phyloP scores from a whole-genome alignment of 2,888 invertebrate species.

The Furcula furcula region DNA sequence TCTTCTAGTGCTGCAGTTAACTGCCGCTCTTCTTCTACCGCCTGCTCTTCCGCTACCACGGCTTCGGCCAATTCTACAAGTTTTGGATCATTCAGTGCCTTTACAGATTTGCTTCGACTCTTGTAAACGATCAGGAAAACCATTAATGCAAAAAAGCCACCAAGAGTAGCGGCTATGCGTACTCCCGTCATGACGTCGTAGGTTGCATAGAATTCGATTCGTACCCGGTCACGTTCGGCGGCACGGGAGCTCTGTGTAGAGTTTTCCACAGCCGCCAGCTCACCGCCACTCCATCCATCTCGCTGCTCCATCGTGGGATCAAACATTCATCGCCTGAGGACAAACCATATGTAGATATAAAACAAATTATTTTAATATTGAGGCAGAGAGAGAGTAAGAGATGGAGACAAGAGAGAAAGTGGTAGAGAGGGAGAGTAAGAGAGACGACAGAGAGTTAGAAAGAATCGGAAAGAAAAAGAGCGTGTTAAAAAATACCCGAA shows the following conservation, averaged over 20 bases:
- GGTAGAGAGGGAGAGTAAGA: too few relatives aligned
- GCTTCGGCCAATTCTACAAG: constrained; percentile 90
- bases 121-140: constrained; percentile 95
- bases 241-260: constrained; percentile 60
- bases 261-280: constrained; percentile 58
- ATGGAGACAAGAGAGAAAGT: too few relatives aligned
- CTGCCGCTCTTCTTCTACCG: constrained; percentile 87
- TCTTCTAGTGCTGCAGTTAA: constrained; percentile 88
- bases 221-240: constrained; percentile 85
- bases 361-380: too few relatives aligned
- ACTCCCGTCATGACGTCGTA: constrained; percentile 97
- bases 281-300: constrained; percentile 68
- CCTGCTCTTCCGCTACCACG: constrained; percentile 85
- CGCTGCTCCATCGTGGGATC: constrained; percentile 71
- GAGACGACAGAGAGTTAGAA: too few relatives aligned
- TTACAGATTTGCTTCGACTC: constrained; percentile 89
- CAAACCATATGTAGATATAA: constrained; percentile 33
- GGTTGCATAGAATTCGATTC: constrained; percentile 92
- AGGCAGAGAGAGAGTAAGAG: too few relatives aligned
- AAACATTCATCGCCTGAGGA: constrained; percentile 76
- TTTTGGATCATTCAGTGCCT: constrained; percentile 89
- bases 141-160: constrained; percentile 95
- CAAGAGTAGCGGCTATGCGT: constrained; percentile 94
- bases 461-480: too few relatives aligned
- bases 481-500: too few relatives aligned